Evolutionary conservation across 2,113 vertebrate species (phyloP).

Genomic region (Pithys albifrons): DNA sequence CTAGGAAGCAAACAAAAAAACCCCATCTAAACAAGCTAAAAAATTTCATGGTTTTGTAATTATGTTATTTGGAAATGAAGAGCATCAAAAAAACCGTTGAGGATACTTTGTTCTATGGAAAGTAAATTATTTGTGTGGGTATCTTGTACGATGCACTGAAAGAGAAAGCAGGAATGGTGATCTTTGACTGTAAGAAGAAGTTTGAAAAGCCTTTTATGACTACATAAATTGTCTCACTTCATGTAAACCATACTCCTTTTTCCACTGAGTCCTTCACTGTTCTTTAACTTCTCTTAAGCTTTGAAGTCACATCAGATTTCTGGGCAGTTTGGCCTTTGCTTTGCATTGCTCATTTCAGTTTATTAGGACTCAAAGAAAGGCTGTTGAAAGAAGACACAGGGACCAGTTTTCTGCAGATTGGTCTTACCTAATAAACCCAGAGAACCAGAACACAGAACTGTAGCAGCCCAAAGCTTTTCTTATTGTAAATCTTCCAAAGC

Average conservation of each 20-base stretch:
- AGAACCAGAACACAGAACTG: background rate
- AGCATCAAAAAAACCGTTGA: background rate
- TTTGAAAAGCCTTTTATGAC: background rate
- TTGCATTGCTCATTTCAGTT: background rate
- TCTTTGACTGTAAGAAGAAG: background rate
- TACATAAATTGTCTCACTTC: background rate
- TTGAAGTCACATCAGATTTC: background rate
- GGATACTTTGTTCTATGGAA: background rate
- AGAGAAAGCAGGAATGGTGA: background rate
- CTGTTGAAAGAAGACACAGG: background rate
- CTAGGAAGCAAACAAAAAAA: background rate
- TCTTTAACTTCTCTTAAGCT: background rate
- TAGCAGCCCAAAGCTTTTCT: background rate
- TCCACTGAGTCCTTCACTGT: background rate
- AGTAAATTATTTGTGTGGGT: background rate
- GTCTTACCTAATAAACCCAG: background rate
- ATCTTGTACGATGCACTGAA: background rate
- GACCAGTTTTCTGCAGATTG: background rate
- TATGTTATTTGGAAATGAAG: background rate
- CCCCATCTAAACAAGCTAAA: background rate
- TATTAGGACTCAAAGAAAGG: background rate
- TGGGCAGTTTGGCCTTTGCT: background rate
- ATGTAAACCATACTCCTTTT: background rate
- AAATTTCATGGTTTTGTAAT: accelerated
- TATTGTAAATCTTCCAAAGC: background rate